Conservation (phyloP, 2,888 invertebrate genomes). For the Phortica okadai region DNA sequence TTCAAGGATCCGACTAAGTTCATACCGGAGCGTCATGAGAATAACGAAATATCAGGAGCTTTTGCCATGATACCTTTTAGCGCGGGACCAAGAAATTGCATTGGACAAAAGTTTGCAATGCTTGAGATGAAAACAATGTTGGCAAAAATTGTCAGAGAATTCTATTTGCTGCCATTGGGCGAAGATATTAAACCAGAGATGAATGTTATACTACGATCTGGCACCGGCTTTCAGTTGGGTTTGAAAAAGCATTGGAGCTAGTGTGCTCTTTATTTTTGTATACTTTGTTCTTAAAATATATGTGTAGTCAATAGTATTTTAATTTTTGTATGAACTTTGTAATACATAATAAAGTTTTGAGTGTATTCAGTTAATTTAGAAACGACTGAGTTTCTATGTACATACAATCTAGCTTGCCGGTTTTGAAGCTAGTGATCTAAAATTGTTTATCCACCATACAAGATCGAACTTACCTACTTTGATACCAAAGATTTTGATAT, state of each 20-base stretch:
- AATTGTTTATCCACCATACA: too few relatives aligned
- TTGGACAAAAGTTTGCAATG: constrained; percentile 70
- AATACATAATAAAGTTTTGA: constrained; percentile 26
- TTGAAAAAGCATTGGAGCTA: constrained; percentile 42
- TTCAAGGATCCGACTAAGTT: constrained; percentile 60
- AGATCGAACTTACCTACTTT: too few relatives aligned
- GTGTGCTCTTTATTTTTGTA: too few relatives aligned
- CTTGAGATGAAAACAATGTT: constrained; percentile 66
- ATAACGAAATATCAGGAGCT: constrained; percentile 45
- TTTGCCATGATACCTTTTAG: constrained; percentile 69
- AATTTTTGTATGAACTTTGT: constrained; percentile 43
- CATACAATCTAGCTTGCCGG: too few relatives aligned
- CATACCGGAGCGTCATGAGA: constrained; percentile 62
- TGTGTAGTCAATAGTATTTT: neutral
- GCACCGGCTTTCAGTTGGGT: constrained; percentile 64
- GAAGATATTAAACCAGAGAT: constrained; percentile 54
- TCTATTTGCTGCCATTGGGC: constrained; percentile 64
- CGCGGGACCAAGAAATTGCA: constrained; percentile 77
- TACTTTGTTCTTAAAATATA: too few relatives aligned
- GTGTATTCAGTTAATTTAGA: too few relatives aligned
- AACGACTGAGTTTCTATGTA: too few relatives aligned
- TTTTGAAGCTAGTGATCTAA: too few relatives aligned
- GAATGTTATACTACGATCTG: constrained; percentile 63
- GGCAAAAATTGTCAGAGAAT: constrained; percentile 61
- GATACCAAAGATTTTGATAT: too few relatives aligned